Evolutionary conservation across 2,113 vertebrate species (phyloP), one percentile per base, ranked within the genome.

Genomic region (Melospiza melodia): DNA sequence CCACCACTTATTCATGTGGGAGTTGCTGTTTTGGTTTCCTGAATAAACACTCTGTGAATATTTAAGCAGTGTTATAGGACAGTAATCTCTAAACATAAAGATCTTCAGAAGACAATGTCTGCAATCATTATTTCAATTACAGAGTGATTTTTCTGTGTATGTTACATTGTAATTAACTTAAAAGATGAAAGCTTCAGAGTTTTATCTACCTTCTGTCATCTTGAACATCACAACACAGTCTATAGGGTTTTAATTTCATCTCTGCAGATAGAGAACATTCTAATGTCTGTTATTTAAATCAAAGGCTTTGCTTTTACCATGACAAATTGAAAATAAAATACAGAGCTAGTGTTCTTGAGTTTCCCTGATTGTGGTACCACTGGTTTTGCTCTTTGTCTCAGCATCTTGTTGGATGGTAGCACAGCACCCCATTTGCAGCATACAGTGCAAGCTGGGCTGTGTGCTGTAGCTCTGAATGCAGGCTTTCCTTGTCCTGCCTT

Each of bases 151-250:
- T 52, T 93, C 30, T 77, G 5, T 94, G 33, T 72, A 44, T 90
- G 73, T 79, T 96, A 35, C 61, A 39, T 59, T 90, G 46, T 87
- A 96, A 96, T 94, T 94, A 97, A 95, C 49, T 72, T 57, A 90
- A 97, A 95, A 98, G 98, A 98, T 98, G 96, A 98, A 98, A 98
- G 98, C 96, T 95, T 66, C 41, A 39, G 66, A 69, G 66, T 95
- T 96, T 61, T 89, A 41, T 89, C 87, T 96, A 37, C 87, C 93
- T 95, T 82, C 96, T 98, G 61, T 98, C 96, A 97, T 98, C 97
- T 97, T 17, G 82, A 94, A 95, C 91, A 94, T 96, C 91, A 62
- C 95, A 95, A 96, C 85, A 89, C 41, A 61, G 74, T 67, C 90
- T 93, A 52, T 91, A 75, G 61, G 39, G 24, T 86, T 94, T 97